A percentile compares a stretch with the other conserved stretches of the same genome.
Conservation (phyloP, 2,113 vertebrate genomes). For the Pantherophis guttatus region DNA sequence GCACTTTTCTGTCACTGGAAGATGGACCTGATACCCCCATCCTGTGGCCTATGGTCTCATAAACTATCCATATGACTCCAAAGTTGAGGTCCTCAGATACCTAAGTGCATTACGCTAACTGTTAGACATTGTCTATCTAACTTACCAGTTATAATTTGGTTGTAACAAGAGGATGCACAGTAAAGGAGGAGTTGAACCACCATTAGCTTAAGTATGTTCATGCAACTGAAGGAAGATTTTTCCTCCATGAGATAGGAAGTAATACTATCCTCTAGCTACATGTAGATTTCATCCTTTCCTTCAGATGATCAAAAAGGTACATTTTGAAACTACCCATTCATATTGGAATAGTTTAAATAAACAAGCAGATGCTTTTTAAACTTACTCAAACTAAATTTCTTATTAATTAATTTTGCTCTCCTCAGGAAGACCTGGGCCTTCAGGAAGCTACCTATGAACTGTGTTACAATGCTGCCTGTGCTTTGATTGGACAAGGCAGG, state of each 20-base stretch:
- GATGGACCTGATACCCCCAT: background rate
- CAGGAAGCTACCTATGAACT: constrained; percentile 91
- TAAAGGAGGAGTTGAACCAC: background rate
- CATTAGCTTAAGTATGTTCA: background rate
- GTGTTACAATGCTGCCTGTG: constrained; percentile 91
- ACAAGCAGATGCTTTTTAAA: background rate
- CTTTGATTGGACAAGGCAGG: constrained; percentile 88
- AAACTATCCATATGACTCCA: background rate
- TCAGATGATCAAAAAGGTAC: background rate
- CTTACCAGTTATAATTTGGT: background rate
- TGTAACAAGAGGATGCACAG: background rate
- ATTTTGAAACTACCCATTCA: background rate
- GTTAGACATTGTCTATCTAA: background rate
- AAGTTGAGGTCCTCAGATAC: background rate
- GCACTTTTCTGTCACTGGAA: background rate
- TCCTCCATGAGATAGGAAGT: background rate
- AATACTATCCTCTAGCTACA: background rate
- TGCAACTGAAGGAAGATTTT: background rate
- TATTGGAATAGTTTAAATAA: background rate
- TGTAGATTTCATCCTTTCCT: background rate
- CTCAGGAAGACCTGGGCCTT: constrained; percentile 88
- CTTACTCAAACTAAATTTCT: background rate
- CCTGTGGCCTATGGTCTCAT: background rate
- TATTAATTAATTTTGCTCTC: constrained; percentile 35
- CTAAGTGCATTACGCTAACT: background rate